A percentile compares a stretch with the other conserved stretches of the same genome.
phyloP scores from a whole-genome alignment of 2,797 vertebrate genomes.

The Rachycentron canadum region DNA sequence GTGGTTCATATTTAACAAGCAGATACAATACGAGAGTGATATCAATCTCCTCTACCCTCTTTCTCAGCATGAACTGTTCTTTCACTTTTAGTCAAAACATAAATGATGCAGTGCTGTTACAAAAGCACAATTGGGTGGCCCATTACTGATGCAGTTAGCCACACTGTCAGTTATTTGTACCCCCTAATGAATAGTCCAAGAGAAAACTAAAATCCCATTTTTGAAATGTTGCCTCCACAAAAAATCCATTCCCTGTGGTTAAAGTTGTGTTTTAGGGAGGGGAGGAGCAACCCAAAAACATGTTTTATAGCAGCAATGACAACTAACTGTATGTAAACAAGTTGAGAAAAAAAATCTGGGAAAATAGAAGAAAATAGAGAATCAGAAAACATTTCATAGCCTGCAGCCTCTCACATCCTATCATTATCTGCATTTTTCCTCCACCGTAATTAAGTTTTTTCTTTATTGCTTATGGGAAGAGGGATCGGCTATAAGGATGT shows the following conservation, averaged over 20 bases:
- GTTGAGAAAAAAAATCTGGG: slow-evolving; percentile 67
- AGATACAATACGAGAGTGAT: not conserved
- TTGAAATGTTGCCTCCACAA: slow-evolving; percentile 61
- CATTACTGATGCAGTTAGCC: slow-evolving; percentile 51
- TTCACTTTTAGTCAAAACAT: not conserved
- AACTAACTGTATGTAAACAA: slow-evolving; percentile 85
- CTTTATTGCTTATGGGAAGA: slow-evolving; percentile 86
- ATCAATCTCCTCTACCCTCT: slow-evolving; percentile 1
- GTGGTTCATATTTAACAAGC: not conserved
- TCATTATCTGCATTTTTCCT: slow-evolving; percentile 86
- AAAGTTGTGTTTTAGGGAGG: slow-evolving; percentile 62
- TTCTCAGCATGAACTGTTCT: slow-evolving; percentile 18
- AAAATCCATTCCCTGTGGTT: slow-evolving; percentile 71
- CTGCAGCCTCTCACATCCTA: slow-evolving; percentile 80
- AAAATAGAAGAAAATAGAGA: slow-evolving; percentile 74
- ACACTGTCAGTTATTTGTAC: slow-evolving; percentile 37
- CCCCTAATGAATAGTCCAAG: slow-evolving; percentile 42
- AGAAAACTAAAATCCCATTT: slow-evolving; percentile 68
- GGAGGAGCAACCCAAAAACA: slow-evolving; percentile 61
- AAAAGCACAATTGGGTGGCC: slow-evolving; percentile 54
- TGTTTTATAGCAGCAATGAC: slow-evolving; percentile 76
- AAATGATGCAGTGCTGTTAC: slow-evolving; percentile 2
- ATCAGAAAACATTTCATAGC: slow-evolving; percentile 79
- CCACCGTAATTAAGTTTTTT: slow-evolving; percentile 83
- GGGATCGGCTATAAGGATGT: slow-evolving; percentile 77